A percentile compares a stretch with the other conserved stretches of the same genome.
Conservation (phyloP, 2,797 vertebrate genomes). For the Rhabdophis nuchalis region DNA sequence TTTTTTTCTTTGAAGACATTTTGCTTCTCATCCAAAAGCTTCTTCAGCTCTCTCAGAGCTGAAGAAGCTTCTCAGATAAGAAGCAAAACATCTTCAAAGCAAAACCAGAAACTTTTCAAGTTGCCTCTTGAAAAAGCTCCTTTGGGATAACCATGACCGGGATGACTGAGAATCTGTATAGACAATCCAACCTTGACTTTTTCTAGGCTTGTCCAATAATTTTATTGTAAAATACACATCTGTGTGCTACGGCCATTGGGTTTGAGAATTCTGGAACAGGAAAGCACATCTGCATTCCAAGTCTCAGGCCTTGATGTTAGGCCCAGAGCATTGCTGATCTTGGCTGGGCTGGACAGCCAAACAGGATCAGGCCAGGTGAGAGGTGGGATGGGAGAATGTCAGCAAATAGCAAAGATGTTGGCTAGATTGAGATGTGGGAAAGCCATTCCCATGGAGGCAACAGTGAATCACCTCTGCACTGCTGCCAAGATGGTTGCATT, state of each 20-base stretch:
- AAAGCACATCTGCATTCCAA: not conserved
- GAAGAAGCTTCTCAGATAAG: not conserved
- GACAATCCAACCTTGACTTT: not conserved
- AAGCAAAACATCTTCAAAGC: not conserved
- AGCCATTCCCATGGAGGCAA: not conserved
- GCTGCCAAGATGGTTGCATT: not conserved
- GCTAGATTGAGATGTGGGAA: not conserved
- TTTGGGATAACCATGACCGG: not conserved
- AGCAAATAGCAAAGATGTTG: not conserved
- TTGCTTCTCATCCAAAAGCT: too few species aligned
- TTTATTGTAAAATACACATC: not conserved
- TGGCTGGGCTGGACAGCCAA: not conserved
- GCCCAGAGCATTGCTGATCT: not conserved
- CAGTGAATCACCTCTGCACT: not conserved
- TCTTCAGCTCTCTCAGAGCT: too few species aligned
- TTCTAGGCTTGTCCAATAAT: not conserved
- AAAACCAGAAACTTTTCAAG: not conserved
- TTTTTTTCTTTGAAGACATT: not conserved
- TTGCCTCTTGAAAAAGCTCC: not conserved
- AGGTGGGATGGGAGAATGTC: not conserved
- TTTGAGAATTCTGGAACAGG: not conserved
- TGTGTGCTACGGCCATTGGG: not conserved
- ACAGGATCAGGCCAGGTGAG: not conserved
- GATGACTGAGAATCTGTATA: not conserved
- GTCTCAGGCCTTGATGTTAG: not conserved